Evolutionary conservation across 2,797 vertebrate genomes (phyloP).

Genomic region (Tachyglossus aculeatus): DNA sequence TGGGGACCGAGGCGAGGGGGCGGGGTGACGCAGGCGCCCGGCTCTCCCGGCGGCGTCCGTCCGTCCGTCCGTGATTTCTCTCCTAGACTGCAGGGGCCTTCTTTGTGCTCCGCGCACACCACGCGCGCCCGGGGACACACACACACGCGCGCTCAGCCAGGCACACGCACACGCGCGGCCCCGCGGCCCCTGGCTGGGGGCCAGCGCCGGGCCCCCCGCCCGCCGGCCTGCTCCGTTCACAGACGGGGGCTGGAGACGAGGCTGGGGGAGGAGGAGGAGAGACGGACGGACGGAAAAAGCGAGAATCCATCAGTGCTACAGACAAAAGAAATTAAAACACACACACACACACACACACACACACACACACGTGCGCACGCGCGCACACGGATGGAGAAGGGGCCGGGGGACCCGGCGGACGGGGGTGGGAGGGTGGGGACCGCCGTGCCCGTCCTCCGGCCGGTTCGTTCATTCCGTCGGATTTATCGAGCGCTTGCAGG

Average conservation of each 20-base stretch:
- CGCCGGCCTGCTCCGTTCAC: slow-evolving; percentile 78
- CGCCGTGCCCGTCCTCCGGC: too few relatives aligned
- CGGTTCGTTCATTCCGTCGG: too few relatives aligned
- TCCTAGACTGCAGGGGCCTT: slow-evolving; percentile 69
- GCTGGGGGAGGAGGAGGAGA: slow-evolving; percentile 35
- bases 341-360: too few relatives aligned
- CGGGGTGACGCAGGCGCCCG: slow-evolving; percentile 65
- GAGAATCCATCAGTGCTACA: slow-evolving; percentile 55
- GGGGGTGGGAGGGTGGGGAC: too few relatives aligned
- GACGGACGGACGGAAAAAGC: slow-evolving; percentile 28
- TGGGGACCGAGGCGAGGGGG: slow-evolving; percentile 39
- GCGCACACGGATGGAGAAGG: too few relatives aligned
- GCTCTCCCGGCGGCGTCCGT: slow-evolving; percentile 68
- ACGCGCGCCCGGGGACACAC: too few relatives aligned
- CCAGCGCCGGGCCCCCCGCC: slow-evolving; percentile 75
- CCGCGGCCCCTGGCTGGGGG: slow-evolving; percentile 74
- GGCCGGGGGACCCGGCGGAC: too few relatives aligned
- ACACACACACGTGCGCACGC: too few relatives aligned
- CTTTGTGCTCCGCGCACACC: slow-evolving; percentile 68
- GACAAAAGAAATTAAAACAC: slow-evolving; percentile 66
- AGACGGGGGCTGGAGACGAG: slow-evolving; percentile 57
- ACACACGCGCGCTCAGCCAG: slow-evolving; percentile 58
- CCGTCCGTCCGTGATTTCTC: too few relatives aligned
- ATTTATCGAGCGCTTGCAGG: too few relatives aligned
- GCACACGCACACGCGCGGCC: slow-evolving; percentile 55